Evolutionary conservation across 2,888 invertebrate genomes (phyloP), one percentile per base, ranked within the genome.

Genomic region (Antheraea yamamai): DNA sequence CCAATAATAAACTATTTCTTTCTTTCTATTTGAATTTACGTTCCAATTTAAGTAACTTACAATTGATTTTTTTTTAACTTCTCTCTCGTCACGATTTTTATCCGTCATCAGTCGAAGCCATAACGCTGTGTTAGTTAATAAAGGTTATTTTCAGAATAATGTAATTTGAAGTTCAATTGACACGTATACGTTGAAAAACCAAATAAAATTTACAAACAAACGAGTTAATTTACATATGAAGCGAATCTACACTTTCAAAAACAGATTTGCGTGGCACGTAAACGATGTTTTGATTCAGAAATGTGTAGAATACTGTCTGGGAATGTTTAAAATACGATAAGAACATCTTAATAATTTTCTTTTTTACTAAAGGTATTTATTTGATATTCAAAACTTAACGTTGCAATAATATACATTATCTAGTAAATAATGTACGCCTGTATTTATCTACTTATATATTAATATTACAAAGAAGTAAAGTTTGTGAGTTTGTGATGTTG

Each of bases 181-280:
- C 8, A 8, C 12, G 4, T 30, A 16, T 16, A 30, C 18, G 30
- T 16, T 66, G 16, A 30, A 66, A 66, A 66, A 66, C 26, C 64
- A 30, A 66, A 66, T 66, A 66, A 66, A 66, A 66, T 66, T 66
- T 66, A 66, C 64, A 66, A 66, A 66, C 30, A 66, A 26, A 66
- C 64, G 26, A 66, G 64, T 4, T 66, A 26, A 66, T 66, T 66
- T 66, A 26, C 64, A 66, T 66, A 30, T 66, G 64, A 30, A 66
- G 30, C 3, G 64, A 64, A 26, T 61, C 23, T 61, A 61, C 3
- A 30, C 64, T 30, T 66, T 26, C 14, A 26, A 30, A 30, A 30
- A 66, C 7, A 66, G 30, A 66, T 66, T 66, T 66, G 26, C 26
- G 30, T 26, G 16, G 26, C 64, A 66, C 26, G 26, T 26, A 30